Conservation (phyloP, 2,888 invertebrate species). For the Miltochrista miniata region DNA sequence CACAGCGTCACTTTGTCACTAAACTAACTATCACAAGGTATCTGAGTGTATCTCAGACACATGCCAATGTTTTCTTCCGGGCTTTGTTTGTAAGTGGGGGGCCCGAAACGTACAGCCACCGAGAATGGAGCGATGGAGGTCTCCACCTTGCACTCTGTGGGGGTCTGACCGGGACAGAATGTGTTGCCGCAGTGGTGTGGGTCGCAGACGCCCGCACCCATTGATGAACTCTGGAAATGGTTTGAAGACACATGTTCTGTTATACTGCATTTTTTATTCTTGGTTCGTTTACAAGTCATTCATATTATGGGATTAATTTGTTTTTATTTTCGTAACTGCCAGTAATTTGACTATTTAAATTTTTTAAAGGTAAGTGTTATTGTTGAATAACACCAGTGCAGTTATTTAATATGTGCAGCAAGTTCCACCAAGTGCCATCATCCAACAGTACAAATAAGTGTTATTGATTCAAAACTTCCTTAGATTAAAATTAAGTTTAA, state of each 20-base stretch:
- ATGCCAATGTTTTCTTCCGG: conserved; percentile 93
- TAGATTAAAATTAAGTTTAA: too few species aligned
- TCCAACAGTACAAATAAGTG: too few species aligned
- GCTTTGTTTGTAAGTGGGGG: conserved; percentile 85
- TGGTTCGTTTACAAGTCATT: too few species aligned
- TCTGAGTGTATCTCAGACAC: conserved; percentile 89
- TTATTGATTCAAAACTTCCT: too few species aligned
- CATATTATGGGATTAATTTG: too few species aligned
- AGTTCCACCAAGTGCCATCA: too few species aligned
- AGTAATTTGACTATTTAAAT: too few species aligned
- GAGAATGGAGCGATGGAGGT: conserved; percentile 90
- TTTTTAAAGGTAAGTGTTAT: too few species aligned
- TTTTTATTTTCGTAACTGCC: too few species aligned
- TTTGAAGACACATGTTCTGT: not conserved
- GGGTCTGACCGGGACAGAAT: conserved; percentile 83
- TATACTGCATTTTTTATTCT: too few species aligned
- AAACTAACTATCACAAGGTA: conserved; percentile 81
- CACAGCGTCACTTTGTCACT: conserved; percentile 6
- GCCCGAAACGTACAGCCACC: conserved; percentile 90
- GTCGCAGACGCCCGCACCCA: conserved; percentile 87
- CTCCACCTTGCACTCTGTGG: conserved; percentile 86
- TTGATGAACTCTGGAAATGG: conserved; percentile 77
- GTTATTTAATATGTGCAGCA: too few species aligned
- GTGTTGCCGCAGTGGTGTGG: conserved; percentile 91
- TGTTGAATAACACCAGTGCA: too few species aligned